Percentiles rank a stretch among this genome's conserved stretches.
Evolutionary conservation across 2,888 invertebrate genomes (phyloP).

Genomic region (Cephalotes varians): DNA sequence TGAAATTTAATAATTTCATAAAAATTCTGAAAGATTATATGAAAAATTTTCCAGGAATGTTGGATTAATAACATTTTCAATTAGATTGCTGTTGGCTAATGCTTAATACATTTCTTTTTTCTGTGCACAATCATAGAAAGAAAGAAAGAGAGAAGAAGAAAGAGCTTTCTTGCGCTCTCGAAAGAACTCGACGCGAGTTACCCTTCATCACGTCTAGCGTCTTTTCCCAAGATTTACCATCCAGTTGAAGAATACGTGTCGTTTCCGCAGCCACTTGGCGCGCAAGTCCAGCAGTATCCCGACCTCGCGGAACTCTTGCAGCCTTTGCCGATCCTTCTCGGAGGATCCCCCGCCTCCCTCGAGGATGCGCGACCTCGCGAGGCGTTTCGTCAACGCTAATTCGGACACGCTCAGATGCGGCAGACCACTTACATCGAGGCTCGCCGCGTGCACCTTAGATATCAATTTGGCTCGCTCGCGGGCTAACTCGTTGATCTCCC

Average conservation of each 20-base stretch:
- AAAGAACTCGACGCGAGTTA: neutral
- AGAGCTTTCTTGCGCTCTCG: neutral
- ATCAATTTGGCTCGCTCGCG: slow-evolving; percentile 70
- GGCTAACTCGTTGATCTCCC: slow-evolving; percentile 73
- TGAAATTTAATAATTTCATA: too few relatives aligned
- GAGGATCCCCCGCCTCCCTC: slow-evolving; percentile 19
- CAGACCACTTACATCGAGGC: slow-evolving; percentile 68
- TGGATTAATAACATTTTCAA: too few relatives aligned
- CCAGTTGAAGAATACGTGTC: slow-evolving; percentile 77
- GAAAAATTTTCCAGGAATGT: too few relatives aligned
- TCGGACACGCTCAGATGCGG: slow-evolving; percentile 77
- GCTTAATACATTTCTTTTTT: too few relatives aligned
- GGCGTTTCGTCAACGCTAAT: slow-evolving; percentile 70
- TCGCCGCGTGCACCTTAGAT: slow-evolving; percentile 74
- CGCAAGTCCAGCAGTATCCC: slow-evolving; percentile 71
- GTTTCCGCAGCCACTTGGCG: slow-evolving; percentile 72
- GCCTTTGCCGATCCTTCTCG: slow-evolving; percentile 49
- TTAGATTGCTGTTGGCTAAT: too few relatives aligned
- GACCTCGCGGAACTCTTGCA: slow-evolving; percentile 64
- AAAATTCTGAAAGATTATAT: too few relatives aligned
- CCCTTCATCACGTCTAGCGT: neutral
- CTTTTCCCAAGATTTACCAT: slow-evolving; percentile 72
- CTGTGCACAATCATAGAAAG: too few relatives aligned
- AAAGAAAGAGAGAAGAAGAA: neutral
- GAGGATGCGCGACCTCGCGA: slow-evolving; percentile 14